These are phyloP conservation scores for Papilio polyxenes DNA, from an alignment of 1,140 invertebrate species.

Conservation along the genomic window DNA sequence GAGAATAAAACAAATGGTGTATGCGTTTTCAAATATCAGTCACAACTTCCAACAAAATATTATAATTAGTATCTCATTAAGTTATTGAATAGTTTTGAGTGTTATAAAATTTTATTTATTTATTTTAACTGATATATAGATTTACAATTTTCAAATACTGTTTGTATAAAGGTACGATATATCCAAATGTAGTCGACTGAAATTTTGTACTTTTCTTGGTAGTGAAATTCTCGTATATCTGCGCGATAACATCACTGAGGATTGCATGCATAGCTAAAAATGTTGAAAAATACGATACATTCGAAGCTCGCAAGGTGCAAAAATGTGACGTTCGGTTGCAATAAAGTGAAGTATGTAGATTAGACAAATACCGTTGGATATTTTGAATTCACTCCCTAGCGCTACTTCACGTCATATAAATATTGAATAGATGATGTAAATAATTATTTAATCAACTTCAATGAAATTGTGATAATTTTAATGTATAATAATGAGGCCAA, in stretches of 20 bases:
- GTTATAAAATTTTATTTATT: background rate
- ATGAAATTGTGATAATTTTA: no score
- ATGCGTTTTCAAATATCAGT: no score
- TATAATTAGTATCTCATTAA: no score
- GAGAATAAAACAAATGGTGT: no score
- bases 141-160: background rate
- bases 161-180: background rate
- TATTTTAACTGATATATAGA: background rate
- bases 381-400: background rate
- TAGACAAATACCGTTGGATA: background rate
- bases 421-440: background rate
- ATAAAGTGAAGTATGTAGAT: constrained; percentile 19
- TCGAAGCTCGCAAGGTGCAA: constrained; percentile 8
- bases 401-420: background rate
- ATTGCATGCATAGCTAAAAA: constrained; percentile 29
- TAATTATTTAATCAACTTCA: no score
- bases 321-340: constrained; percentile 17
- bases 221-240: constrained; percentile 21
- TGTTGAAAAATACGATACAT: constrained; percentile 26
- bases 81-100: no score
- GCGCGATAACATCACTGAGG: constrained; percentile 18
- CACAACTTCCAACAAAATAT: no score
- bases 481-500: no score
- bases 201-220: constrained; percentile 8
- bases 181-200: constrained; percentile 2